Evolutionary conservation across 2,113 vertebrate species (phyloP).

Genomic region (Macquaria ambigua): DNA sequence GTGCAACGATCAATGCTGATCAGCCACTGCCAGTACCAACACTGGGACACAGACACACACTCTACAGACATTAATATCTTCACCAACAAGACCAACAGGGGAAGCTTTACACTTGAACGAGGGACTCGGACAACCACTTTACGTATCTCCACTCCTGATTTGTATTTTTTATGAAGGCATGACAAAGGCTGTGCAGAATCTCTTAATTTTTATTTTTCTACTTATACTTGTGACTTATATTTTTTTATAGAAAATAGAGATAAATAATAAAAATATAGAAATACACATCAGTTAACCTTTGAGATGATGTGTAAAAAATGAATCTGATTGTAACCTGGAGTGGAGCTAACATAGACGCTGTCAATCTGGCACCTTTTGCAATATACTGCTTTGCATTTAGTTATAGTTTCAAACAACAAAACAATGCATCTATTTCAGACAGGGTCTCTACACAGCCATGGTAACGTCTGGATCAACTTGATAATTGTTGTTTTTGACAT

Average conservation of each 20-base stretch:
- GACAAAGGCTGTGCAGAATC: constrained; percentile 38
- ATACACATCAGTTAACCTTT: constrained; percentile 7
- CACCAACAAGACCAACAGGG: constrained; percentile 14
- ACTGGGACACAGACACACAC: constrained; percentile 31
- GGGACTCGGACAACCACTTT: constrained; percentile 59
- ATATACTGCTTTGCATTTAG: constrained; percentile 5
- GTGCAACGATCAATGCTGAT: constrained; percentile 14
- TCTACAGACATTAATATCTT: constrained; percentile 11
- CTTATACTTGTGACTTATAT: constrained; percentile 65
- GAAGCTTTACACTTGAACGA: constrained; percentile 54
- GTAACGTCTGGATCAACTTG: not conserved
- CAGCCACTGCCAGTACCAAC: not conserved
- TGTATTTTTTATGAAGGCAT: constrained; percentile 57
- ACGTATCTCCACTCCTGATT: constrained; percentile 27
- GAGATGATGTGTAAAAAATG: constrained; percentile 4
- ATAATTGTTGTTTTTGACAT: not conserved
- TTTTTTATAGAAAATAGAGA: constrained; percentile 76
- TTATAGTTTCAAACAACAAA: not conserved
- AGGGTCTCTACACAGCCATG: not conserved
- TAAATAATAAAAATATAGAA: constrained; percentile 32
- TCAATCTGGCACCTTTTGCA: constrained; percentile 7
- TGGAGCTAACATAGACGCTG: not conserved
- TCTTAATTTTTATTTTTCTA: constrained; percentile 74
- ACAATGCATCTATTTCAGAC: not conserved
- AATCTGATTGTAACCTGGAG: constrained; percentile 9